phyloP scores from a whole-genome alignment of 2,113 vertebrate species.

The Pterocles orientalis region DNA sequence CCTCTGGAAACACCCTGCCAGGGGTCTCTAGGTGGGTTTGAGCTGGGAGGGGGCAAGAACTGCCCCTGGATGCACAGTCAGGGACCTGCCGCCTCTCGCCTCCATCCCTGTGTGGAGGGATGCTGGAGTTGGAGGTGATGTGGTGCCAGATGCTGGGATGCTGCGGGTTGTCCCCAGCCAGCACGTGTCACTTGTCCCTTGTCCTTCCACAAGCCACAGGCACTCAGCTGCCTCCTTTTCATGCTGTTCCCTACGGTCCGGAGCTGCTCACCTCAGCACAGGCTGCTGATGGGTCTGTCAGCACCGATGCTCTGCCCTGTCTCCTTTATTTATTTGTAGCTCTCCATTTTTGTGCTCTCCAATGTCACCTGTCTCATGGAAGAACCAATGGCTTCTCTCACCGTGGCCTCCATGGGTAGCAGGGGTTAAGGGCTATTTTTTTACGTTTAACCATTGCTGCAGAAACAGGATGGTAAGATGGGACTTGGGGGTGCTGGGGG shows the following conservation, averaged over 20 bases:
- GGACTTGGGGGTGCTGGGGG: not conserved
- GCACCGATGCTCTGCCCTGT: not conserved
- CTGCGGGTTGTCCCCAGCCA: not conserved
- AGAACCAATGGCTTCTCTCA: constrained; percentile 49
- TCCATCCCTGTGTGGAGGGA: not conserved
- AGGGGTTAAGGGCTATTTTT: not conserved
- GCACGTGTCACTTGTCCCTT: not conserved
- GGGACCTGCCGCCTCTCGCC: not conserved
- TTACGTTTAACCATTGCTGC: not conserved
- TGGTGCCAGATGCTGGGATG: not conserved
- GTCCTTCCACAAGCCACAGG: not conserved
- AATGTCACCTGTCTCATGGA: constrained; percentile 1
- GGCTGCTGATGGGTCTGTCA: constrained; percentile 33
- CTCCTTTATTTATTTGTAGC: not conserved
- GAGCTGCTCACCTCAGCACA: not conserved
- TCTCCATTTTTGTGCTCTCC: constrained; percentile 2
- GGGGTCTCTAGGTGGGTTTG: rapidly evolving
- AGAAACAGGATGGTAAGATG: not conserved
- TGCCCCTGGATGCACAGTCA: rapidly evolving
- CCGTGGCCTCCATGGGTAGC: not conserved
- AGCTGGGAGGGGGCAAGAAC: not conserved
- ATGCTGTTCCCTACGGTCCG: rapidly evolving
- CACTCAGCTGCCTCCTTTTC: not conserved
- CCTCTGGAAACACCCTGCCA: not conserved
- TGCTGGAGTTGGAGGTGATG: not conserved